These are phyloP conservation scores for Phasia obesa DNA, from an alignment of 2,888 invertebrate genomes.

Conservation along the genomic window DNA sequence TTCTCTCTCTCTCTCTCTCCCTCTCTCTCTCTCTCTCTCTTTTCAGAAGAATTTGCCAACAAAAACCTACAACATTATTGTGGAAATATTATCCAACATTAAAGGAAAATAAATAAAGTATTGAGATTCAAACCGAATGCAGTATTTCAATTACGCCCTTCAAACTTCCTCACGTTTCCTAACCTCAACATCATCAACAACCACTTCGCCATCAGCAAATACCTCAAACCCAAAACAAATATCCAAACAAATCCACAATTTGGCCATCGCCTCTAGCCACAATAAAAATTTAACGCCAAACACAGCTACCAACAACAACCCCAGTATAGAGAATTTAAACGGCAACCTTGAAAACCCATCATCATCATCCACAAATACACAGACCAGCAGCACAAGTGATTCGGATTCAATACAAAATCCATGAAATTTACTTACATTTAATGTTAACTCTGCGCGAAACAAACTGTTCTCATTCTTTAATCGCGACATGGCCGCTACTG, in stretches of 20 bases:
- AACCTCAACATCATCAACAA: constrained; percentile 73
- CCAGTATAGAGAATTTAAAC: constrained; percentile 70
- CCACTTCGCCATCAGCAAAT: constrained; percentile 54
- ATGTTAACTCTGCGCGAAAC: constrained; percentile 82
- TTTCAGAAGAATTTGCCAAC: constrained; percentile 59
- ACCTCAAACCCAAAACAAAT: constrained; percentile 49
- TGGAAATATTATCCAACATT: constrained; percentile 45
- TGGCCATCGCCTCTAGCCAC: constrained; percentile 57
- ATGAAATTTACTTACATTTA: constrained; percentile 82
- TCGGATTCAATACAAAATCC: constrained; percentile 74
- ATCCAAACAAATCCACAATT: constrained; percentile 54
- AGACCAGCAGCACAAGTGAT: constrained; percentile 49
- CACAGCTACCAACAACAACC: constrained; percentile 65
- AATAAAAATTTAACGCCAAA: constrained; percentile 18
- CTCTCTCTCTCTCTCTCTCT: background rate
- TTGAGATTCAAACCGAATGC: constrained; percentile 77
- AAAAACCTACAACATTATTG: constrained; percentile 14
- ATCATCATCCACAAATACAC: constrained; percentile 27
- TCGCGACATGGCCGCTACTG: constrained; percentile 91
- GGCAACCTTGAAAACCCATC: constrained; percentile 69
- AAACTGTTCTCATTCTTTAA: constrained; percentile 82
- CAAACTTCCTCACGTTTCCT: constrained; percentile 81
- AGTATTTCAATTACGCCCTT: constrained; percentile 80
- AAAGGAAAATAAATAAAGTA: constrained; percentile 33
- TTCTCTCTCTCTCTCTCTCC: no score